Evolutionary conservation across 2,888 invertebrate species (phyloP).

Genomic region (Dichetophora obliterata): DNA sequence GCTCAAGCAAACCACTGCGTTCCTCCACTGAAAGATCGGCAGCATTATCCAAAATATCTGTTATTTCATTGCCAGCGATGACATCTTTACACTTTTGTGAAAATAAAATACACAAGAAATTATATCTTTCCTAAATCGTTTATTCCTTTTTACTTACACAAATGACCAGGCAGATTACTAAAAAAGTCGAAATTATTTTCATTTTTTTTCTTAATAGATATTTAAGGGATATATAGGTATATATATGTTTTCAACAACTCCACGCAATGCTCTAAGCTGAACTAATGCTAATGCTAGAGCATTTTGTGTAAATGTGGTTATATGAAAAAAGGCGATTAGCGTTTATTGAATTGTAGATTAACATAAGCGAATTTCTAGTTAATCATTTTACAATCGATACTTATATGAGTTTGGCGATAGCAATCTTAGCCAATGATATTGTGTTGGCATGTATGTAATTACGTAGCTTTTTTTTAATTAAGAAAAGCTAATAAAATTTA

Average conservation of each 20-base stretch:
- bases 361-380: not conserved
- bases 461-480: not conserved
- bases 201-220: slow-evolving; percentile 9
- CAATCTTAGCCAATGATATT: no score
- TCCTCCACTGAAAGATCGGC: slow-evolving; percentile 54
- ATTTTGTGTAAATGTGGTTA: no score
- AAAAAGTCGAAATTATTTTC: slow-evolving; percentile 1
- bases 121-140: not conserved
- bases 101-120: not conserved
- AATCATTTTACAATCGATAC: not conserved
- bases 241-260: no score
- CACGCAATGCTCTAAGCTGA: no score
- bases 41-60: slow-evolving; percentile 39
- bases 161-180: slow-evolving; percentile 1
- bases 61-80: slow-evolving; percentile 42
- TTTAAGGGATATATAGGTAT: not conserved
- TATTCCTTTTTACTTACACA: not conserved
- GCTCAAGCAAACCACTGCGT: slow-evolving; percentile 53
- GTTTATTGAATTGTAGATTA: not conserved
- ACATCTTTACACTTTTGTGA: slow-evolving; percentile 21
- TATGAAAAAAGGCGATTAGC: no score
- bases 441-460: no score
- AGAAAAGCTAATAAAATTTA: not conserved
- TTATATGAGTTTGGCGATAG: no score
- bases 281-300: no score